A percentile compares a stretch with the other conserved stretches of the same genome.
phyloP scores from a whole-genome alignment of 2,888 invertebrate genomes.

The Tenthredo notha region DNA sequence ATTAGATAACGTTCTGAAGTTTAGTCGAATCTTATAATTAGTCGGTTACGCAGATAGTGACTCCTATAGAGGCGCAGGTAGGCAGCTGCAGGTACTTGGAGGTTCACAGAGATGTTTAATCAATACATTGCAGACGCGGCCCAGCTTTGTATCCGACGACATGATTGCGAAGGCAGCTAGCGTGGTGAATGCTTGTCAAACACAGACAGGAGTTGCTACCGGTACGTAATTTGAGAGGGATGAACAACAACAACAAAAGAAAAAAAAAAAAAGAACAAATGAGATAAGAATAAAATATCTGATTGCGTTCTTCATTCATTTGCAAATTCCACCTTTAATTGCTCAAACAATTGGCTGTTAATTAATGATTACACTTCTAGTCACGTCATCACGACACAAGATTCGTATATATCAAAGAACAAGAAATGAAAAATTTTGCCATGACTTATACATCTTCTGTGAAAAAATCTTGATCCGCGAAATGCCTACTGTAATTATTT shows the following conservation, averaged over 20 bases:
- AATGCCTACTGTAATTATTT: not conserved
- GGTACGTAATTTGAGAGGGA: slow-evolving; percentile 63
- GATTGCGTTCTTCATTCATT: not conserved
- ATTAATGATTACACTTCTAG: not conserved
- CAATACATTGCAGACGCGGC: slow-evolving; percentile 66
- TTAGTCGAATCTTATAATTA: not conserved
- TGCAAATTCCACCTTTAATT: not conserved
- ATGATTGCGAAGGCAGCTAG: slow-evolving; percentile 74
- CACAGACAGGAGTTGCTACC: slow-evolving; percentile 72
- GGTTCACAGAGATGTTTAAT: slow-evolving; percentile 38
- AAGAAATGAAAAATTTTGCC: no score
- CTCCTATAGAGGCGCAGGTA: slow-evolving; percentile 12
- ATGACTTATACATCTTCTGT: no score
- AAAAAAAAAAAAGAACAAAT: not conserved
- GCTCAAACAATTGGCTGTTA: not conserved
- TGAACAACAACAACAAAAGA: no score
- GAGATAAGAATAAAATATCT: not conserved
- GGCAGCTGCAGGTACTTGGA: slow-evolving; percentile 16
- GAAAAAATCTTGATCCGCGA: no score
- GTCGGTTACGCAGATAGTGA: not conserved
- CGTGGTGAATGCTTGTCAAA: slow-evolving; percentile 74
- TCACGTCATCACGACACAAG: not conserved
- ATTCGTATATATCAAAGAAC: no score
- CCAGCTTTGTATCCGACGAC: slow-evolving; percentile 73
- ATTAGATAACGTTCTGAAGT: not conserved